phyloP scores from a whole-genome alignment of 2,113 vertebrate genomes.

The Lathamus discolor region DNA sequence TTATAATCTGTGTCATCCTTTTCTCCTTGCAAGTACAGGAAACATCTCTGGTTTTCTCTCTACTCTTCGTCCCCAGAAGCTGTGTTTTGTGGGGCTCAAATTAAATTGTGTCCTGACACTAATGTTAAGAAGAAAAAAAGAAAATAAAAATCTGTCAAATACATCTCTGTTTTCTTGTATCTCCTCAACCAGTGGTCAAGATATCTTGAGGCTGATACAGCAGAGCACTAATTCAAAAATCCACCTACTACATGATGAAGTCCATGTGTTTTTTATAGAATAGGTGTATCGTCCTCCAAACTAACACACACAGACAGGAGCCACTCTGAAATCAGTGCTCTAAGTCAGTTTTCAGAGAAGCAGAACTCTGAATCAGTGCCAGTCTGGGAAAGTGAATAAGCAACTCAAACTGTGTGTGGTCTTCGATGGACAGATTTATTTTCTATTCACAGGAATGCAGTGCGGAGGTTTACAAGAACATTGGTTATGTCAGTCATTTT shows the following conservation, averaged over 20 bases:
- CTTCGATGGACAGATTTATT: constrained; percentile 11
- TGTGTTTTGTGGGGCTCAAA: neutral
- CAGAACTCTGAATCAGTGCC: neutral
- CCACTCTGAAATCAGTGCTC: neutral
- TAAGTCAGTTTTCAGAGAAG: neutral
- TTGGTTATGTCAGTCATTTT: constrained; percentile 16
- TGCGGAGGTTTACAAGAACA: constrained; percentile 42
- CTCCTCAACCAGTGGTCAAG: neutral
- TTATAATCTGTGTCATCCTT: neutral
- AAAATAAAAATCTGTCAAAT: neutral
- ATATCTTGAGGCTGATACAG: neutral
- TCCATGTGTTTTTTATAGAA: neutral
- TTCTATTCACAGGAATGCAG: constrained; percentile 17
- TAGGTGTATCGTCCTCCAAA: neutral
- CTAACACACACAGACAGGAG: neutral
- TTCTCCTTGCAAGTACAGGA: neutral
- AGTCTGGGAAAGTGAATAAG: neutral
- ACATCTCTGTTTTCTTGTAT: neutral
- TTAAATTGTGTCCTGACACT: neutral
- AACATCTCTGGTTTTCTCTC: neutral
- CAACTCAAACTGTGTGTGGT: neutral
- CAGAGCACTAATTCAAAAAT: neutral
- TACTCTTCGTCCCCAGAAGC: neutral
- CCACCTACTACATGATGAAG: neutral
- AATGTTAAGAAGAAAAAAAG: too few relatives aligned